phyloP scores from a whole-genome alignment of 2,797 vertebrate genomes.

The Crax fasciolata region DNA sequence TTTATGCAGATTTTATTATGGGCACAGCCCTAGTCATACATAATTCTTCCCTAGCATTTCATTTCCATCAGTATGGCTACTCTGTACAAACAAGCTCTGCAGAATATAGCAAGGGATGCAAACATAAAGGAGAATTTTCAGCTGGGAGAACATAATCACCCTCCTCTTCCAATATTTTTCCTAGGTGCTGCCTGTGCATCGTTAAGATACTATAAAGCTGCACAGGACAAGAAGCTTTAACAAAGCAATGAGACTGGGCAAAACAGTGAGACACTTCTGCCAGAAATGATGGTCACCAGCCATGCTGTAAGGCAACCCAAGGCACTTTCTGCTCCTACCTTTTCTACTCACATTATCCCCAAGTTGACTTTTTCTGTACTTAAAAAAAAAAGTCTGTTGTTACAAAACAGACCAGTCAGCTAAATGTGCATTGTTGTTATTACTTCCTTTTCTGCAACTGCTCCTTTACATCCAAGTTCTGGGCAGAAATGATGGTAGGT shows the following conservation, averaged over 20 bases:
- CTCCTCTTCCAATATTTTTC: background rate
- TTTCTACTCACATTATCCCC: conserved; percentile 25
- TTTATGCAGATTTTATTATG: background rate
- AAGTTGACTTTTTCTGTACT: background rate
- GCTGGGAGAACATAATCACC: background rate
- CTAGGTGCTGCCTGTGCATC: background rate
- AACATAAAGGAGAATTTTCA: conserved; percentile 15
- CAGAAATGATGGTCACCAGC: background rate
- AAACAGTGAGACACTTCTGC: background rate
- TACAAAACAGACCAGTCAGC: background rate
- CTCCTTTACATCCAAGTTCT: background rate
- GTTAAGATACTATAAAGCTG: background rate
- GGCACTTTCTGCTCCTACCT: conserved; percentile 23
- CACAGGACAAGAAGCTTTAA: background rate
- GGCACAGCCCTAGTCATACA: background rate
- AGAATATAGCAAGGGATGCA: background rate
- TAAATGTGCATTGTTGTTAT: background rate
- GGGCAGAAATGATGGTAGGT: background rate
- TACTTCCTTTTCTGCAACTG: background rate
- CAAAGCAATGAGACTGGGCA: background rate
- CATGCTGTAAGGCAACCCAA: background rate
- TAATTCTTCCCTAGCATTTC: background rate
- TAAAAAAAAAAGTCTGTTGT: background rate
- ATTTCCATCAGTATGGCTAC: background rate
- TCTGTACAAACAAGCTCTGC: background rate